Evolutionary conservation across 2,113 vertebrate genomes (phyloP), one percentile per base, ranked within the genome.

Genomic region (Manacus vitellinus): DNA sequence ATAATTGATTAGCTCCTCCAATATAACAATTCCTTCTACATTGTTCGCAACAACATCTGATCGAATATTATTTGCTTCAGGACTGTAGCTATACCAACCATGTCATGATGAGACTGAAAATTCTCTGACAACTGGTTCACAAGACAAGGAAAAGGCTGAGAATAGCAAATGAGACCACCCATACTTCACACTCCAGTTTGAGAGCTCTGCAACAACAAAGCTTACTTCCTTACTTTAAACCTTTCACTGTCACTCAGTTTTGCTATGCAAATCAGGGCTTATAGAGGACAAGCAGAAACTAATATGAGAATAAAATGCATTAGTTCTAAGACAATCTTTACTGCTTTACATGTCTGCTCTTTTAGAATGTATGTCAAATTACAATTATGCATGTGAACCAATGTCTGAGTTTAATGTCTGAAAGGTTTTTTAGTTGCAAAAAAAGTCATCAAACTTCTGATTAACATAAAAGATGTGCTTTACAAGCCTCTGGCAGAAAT

Each of bases 81-180:
- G 43, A 75, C 59, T 78, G 68, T 73, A 66, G 67, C 74, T 93
- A 15, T 62, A 79, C 47, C 84, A 86, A 71, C 47, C 52, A 70
- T 33, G 39, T 82, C 78, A 78, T 5, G 0, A 65, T 41, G 80
- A 75, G 59, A 56, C 25, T 79, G 52, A 84, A 88, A 93, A 90
- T 88, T 93, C 90, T 80, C 92, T 97, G 82, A 78, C 89, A 91
- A 77, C 70, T 70, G 55, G n/a, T 94, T 89, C 83, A 56, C 63
- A 80, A 70, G 81, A 61, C 68, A 61, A 88, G 80, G 28, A 82
- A 94, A 95, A 77, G 33, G 65, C 70, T 74, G 66, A 88, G 82
- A 97, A 96, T 80, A 96, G 47, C 5, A 49, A 97, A 95, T 80
- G 79, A 97, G 87, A 96, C 94, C 93, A 95, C 96, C 95, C 94